Evolutionary conservation across 2,797 vertebrate species (phyloP).

Genomic region (Sebastes cheni): DNA sequence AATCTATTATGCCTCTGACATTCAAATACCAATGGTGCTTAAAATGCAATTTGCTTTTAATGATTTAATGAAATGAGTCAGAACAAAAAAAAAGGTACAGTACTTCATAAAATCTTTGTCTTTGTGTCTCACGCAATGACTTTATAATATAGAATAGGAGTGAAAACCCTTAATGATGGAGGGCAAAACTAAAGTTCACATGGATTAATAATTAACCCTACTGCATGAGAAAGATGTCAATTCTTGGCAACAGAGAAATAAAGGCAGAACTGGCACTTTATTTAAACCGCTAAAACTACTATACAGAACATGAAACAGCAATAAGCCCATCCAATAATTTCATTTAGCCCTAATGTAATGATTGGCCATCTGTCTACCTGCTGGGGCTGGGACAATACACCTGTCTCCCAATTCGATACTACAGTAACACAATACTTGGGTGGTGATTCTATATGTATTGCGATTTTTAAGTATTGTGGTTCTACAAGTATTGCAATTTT

Average conservation of each 20-base stretch:
- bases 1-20: slow-evolving; percentile 59
- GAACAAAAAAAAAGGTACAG: slow-evolving; percentile 40
- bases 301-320: slow-evolving; percentile 7
- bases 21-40: slow-evolving; percentile 60
- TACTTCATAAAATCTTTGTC: slow-evolving; percentile 59
- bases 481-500: no score
- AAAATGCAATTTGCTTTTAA: slow-evolving; percentile 65
- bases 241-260: background rate
- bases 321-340: no score
- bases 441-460: no score
- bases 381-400: no score
- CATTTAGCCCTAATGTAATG: no score
- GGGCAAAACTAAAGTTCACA: slow-evolving; percentile 16
- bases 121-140: slow-evolving; percentile 54
- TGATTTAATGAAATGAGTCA: slow-evolving; percentile 70
- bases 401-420: no score
- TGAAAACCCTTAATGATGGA: slow-evolving; percentile 23
- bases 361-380: no score
- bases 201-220: slow-evolving; percentile 23
- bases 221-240: background rate
- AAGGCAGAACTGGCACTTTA: slow-evolving; percentile 20
- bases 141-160: slow-evolving; percentile 40
- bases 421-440: no score
- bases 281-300: background rate
- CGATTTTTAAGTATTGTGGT: no score